Percentiles rank a stretch among this genome's conserved stretches.
These are phyloP conservation scores for Lophotriccus pileatus DNA, from an alignment of 2,797 vertebrate genomes.

Conservation along the genomic window DNA sequence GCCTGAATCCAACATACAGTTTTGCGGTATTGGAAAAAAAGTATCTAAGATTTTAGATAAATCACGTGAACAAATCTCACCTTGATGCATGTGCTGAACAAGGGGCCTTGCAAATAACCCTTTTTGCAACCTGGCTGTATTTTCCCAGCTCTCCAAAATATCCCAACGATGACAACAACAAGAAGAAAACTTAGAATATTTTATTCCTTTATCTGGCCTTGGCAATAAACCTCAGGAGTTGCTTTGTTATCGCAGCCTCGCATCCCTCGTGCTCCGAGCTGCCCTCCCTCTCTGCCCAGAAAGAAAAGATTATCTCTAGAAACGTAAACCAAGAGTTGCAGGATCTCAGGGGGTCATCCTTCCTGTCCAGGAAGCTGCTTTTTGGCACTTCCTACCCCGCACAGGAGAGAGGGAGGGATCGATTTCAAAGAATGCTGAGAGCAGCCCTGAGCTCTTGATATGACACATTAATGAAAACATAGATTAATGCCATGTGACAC, in stretches of 20 bases:
- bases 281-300: conserved; percentile 4
- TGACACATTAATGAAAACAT: conserved; percentile 38
- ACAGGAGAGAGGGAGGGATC: conserved; percentile 36
- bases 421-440: conserved; percentile 67
- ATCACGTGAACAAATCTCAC: too few species aligned
- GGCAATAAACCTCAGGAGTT: conserved; percentile 30
- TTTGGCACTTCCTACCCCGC: conserved; percentile 53
- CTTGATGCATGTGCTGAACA: fast-evolving
- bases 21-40: neutral
- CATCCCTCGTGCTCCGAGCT: neutral
- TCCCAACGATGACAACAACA: neutral
- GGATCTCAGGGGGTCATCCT: conserved; percentile 72
- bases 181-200: neutral
- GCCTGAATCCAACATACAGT: neutral
- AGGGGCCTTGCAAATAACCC: neutral
- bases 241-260: neutral
- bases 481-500: conserved; percentile 59
- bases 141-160: neutral
- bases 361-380: conserved; percentile 72
- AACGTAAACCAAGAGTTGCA: conserved; percentile 17
- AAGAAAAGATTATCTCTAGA: conserved; percentile 61
- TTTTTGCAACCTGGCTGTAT: neutral
- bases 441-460: neutral
- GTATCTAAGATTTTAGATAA: neutral
- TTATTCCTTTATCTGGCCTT: conserved; percentile 9